These are phyloP conservation scores for Scomber colias DNA, from an alignment of 2,113 vertebrate species.

Conservation along the genomic window DNA sequence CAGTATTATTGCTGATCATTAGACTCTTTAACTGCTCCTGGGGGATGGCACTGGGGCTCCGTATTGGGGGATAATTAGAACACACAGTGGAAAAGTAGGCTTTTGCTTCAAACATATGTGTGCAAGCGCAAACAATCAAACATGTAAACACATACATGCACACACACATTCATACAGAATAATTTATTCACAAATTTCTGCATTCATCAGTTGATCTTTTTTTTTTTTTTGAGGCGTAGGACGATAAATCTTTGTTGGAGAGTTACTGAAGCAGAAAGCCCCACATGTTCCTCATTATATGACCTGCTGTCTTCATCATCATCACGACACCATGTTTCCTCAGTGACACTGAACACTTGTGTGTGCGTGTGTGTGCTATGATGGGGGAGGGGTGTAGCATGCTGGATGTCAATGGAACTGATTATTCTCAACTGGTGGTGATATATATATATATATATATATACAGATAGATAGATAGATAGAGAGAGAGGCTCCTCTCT, in stretches of 20 bases:
- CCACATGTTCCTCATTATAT: slow-evolving; percentile 68
- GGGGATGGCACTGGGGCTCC: slow-evolving; percentile 67
- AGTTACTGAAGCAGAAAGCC: slow-evolving; percentile 62
- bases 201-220: slow-evolving; percentile 30
- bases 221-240: slow-evolving; percentile 1
- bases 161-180: slow-evolving; percentile 5
- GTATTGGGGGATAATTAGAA: slow-evolving; percentile 79
- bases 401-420: too few species aligned
- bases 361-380: neutral
- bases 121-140: slow-evolving; percentile 44
- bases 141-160: slow-evolving; percentile 23
- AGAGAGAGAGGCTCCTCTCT: slow-evolving; percentile 34
- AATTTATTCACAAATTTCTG: slow-evolving; percentile 42
- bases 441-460: too few species aligned
- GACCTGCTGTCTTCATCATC: slow-evolving; percentile 61
- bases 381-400: neutral
- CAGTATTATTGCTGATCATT: slow-evolving; percentile 84
- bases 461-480: too few species aligned
- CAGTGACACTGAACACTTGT: neutral
- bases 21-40: slow-evolving; percentile 80
- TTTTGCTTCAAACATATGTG: slow-evolving; percentile 53
- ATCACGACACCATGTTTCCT: slow-evolving; percentile 36
- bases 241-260: slow-evolving; percentile 46
- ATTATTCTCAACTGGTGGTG: too few species aligned
- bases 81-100: slow-evolving; percentile 67